phyloP scores from a whole-genome alignment of 53 echinoderm and acorn worm genomes.

The Actinopyga echinites region DNA sequence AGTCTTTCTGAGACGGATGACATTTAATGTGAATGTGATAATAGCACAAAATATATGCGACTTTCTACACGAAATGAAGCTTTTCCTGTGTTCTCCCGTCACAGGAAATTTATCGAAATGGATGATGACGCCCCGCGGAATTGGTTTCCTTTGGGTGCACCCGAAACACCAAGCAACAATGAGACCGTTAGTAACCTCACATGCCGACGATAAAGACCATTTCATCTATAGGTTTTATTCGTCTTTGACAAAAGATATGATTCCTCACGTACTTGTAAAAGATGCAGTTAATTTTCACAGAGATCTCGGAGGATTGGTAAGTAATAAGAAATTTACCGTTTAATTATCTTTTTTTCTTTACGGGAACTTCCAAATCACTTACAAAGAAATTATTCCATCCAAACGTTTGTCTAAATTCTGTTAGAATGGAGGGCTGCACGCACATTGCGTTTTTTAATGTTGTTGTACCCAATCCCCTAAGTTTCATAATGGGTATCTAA shows the following conservation, averaged over 20 bases:
- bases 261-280: slow-evolving; percentile 4
- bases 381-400: too few relatives aligned
- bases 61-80: not conserved
- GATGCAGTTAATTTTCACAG: slow-evolving; percentile 3
- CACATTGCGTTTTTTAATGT: too few relatives aligned
- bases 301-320: slow-evolving; percentile 20
- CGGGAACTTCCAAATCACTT: too few relatives aligned
- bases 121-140: not conserved
- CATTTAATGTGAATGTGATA: too few relatives aligned
- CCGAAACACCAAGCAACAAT: slow-evolving; percentile 3
- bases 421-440: too few relatives aligned
- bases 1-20: too few relatives aligned
- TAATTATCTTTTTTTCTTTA: too few relatives aligned
- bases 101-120: slow-evolving; percentile 23
- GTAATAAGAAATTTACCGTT: too few relatives aligned
- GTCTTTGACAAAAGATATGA: not conserved
- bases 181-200: slow-evolving; percentile 8
- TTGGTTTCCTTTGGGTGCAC: slow-evolving; percentile 27
- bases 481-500: too few relatives aligned
- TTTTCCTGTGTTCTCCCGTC: not conserved
- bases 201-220: not conserved
- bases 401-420: too few relatives aligned
- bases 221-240: slow-evolving; percentile 17
- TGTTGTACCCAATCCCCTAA: too few relatives aligned
- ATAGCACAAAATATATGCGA: too few relatives aligned